phyloP scores from a whole-genome alignment of 1,140 invertebrate genomes.

The Aphis craccivora region DNA sequence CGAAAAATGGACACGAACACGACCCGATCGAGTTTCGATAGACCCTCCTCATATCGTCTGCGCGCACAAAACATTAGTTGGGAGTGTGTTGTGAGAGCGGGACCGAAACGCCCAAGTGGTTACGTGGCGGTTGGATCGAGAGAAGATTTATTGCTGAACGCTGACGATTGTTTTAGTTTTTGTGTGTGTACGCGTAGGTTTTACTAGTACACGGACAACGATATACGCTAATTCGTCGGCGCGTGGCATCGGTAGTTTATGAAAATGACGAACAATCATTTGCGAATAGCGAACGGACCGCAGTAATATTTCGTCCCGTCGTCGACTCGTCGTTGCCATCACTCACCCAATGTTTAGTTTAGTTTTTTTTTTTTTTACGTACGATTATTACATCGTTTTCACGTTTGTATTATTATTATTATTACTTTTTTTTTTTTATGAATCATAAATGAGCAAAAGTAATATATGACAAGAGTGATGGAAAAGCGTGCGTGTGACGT shows the following conservation, averaged over 20 bases:
- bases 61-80: background rate
- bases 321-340: background rate
- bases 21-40: background rate
- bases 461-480: background rate
- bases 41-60: background rate
- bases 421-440: background rate
- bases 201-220: background rate
- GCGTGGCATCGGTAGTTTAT: background rate
- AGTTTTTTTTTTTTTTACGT: background rate
- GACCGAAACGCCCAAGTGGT: background rate
- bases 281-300: background rate
- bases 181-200: background rate
- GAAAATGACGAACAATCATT: constrained; percentile 10
- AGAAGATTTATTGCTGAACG: background rate
- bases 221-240: background rate
- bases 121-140: background rate
- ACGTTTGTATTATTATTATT: background rate
- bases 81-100: background rate
- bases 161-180: background rate
- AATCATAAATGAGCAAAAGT: background rate
- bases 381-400: background rate
- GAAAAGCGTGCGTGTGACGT: background rate
- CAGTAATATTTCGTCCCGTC: background rate
- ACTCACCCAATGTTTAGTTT: background rate
- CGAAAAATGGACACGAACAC: background rate